Evolutionary conservation across 2,797 vertebrate genomes (phyloP).

Genomic region (Eulemur mongoz): DNA sequence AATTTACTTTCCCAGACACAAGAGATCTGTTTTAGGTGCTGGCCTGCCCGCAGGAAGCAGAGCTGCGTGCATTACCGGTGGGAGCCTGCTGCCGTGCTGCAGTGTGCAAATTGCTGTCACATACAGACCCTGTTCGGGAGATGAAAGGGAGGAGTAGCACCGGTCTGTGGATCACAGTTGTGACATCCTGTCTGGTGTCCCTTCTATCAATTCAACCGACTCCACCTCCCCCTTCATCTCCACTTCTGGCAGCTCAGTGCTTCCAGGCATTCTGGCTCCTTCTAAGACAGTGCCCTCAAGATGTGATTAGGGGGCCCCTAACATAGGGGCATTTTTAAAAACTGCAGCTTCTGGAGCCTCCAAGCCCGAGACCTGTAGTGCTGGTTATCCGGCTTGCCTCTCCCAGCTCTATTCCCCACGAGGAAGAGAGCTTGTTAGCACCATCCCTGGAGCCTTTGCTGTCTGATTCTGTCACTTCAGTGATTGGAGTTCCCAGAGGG

Average conservation of each 20-base stretch:
- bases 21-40: background rate
- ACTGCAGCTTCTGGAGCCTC: background rate
- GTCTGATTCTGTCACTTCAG: background rate
- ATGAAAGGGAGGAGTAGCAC: background rate
- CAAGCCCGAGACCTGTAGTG: no score
- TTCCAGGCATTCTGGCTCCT: background rate
- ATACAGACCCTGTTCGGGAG: background rate
- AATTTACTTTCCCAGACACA: background rate
- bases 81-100: background rate
- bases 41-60: background rate
- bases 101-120: fast-evolving
- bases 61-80: fast-evolving
- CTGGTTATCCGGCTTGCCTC: background rate
- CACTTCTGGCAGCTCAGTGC: background rate
- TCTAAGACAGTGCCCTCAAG: background rate
- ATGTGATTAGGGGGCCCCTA: background rate
- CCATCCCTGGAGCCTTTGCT: background rate
- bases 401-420: background rate
- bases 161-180: background rate
- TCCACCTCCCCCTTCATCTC: background rate
- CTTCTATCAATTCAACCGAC: background rate
- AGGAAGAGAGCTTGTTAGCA: background rate
- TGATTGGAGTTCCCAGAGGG: background rate
- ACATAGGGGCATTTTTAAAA: background rate
- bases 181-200: background rate